Evolutionary conservation across 2,888 invertebrate genomes (phyloP).

Genomic region (Nomada lathburiana): DNA sequence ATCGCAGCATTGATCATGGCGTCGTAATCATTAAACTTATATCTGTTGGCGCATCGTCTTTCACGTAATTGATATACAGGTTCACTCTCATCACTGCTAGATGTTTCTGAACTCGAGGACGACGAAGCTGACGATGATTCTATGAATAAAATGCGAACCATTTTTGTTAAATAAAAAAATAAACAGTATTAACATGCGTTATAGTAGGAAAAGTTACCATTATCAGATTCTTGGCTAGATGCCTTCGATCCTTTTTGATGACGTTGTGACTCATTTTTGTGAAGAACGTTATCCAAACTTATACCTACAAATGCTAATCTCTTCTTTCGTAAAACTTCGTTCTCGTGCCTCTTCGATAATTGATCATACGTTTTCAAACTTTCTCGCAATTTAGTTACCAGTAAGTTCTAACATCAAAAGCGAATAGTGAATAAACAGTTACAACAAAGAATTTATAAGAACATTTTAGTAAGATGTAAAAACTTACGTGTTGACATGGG

Average conservation of each 20-base stretch:
- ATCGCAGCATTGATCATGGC: slow-evolving; percentile 97
- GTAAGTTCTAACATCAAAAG: slow-evolving; percentile 85
- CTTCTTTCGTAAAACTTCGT: slow-evolving; percentile 89
- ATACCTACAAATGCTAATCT: slow-evolving; percentile 91
- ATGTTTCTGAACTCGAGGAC: slow-evolving; percentile 79
- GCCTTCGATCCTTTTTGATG: slow-evolving; percentile 74
- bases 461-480: background rate
- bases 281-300: slow-evolving; percentile 90
- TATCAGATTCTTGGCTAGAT: slow-evolving; percentile 74
- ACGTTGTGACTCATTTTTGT: slow-evolving; percentile 76
- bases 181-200: background rate
- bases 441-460: background rate
- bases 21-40: slow-evolving; percentile 96
- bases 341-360: slow-evolving; percentile 88
- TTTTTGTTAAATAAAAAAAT: background rate
- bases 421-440: slow-evolving; percentile 28
- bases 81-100: slow-evolving; percentile 87
- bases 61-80: slow-evolving; percentile 94
- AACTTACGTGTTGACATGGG: slow-evolving; percentile 96
- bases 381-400: slow-evolving; percentile 90
- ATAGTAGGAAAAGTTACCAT: slow-evolving; percentile 61
- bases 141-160: slow-evolving; percentile 11
- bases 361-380: slow-evolving; percentile 92
- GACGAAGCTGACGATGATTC: slow-evolving; percentile 76
- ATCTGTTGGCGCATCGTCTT: slow-evolving; percentile 91